Conservation (phyloP, 1,140 invertebrate species). For the Dendroctonus valens region DNA sequence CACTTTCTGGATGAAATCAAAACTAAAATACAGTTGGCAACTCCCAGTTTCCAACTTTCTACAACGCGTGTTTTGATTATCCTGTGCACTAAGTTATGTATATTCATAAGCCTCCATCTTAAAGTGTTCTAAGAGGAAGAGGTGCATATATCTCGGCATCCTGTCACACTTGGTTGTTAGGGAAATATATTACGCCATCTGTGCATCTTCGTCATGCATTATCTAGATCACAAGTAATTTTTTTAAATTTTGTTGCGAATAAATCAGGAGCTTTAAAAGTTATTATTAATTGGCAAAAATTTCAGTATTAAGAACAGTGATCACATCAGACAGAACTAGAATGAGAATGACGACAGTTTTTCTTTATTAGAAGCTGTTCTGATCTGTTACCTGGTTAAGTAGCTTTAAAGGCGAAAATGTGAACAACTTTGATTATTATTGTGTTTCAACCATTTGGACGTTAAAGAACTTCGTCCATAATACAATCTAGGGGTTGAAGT, state of each 20-base stretch:
- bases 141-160: constrained; percentile 22
- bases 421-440: too few species aligned
- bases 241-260: constrained; percentile 2
- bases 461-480: too few species aligned
- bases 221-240: constrained; percentile 18
- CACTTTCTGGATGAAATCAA: background rate
- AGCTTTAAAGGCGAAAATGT: too few species aligned
- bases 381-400: too few species aligned
- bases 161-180: constrained; percentile 26
- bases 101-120: constrained; percentile 20
- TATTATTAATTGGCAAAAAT: too few species aligned
- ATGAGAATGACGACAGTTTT: too few species aligned
- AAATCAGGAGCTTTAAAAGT: constrained; percentile 1
- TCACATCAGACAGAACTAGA: too few species aligned
- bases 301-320: too few species aligned
- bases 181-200: constrained; percentile 23
- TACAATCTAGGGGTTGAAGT: too few species aligned
- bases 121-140: constrained; percentile 20
- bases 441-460: too few species aligned
- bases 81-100: constrained; percentile 21
- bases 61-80: constrained; percentile 9
- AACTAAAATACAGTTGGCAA: constrained; percentile 1
- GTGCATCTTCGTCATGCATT: constrained; percentile 28
- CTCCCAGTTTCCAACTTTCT: background rate
- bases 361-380: too few species aligned